Evolutionary conservation across 2,113 vertebrate genomes (phyloP).

Genomic region (Tricholaema leucomelas): DNA sequence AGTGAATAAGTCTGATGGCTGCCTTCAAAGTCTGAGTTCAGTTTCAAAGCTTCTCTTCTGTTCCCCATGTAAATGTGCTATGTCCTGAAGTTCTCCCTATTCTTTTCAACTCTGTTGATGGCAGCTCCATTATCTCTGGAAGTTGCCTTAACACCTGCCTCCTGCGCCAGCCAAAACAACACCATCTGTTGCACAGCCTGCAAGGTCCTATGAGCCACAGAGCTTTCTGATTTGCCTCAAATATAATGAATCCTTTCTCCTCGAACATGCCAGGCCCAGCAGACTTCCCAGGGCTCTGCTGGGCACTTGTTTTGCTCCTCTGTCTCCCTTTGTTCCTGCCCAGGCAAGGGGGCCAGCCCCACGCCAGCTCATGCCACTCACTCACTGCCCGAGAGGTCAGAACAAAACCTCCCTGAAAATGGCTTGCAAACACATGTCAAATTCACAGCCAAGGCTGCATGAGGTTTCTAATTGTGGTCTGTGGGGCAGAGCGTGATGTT

Average conservation of each 20-base stretch:
- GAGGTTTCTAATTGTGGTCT: neutral
- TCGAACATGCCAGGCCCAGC: neutral
- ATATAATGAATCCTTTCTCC: constrained; percentile 25
- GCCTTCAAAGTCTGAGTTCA: neutral
- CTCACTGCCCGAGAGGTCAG: neutral
- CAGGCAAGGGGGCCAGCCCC: neutral
- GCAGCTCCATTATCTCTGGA: constrained; percentile 35
- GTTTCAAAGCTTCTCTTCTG: neutral
- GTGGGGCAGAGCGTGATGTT: neutral
- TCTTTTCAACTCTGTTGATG: constrained; percentile 5
- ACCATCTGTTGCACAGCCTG: constrained; percentile 38
- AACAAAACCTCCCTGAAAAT: neutral
- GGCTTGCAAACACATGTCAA: neutral
- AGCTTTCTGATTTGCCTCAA: constrained; percentile 22
- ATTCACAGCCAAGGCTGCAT: neutral
- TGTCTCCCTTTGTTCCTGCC: neutral
- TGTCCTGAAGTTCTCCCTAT: neutral
- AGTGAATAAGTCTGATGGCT: neutral
- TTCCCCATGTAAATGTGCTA: neutral
- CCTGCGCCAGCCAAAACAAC: neutral
- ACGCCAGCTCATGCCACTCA: fast-evolving
- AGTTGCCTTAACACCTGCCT: constrained; percentile 37
- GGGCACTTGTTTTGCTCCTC: neutral
- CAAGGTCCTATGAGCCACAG: neutral
- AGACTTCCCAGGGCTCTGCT: neutral